phyloP scores from a whole-genome alignment of 2,888 invertebrate genomes.

The Temnothorax rugatulus region DNA sequence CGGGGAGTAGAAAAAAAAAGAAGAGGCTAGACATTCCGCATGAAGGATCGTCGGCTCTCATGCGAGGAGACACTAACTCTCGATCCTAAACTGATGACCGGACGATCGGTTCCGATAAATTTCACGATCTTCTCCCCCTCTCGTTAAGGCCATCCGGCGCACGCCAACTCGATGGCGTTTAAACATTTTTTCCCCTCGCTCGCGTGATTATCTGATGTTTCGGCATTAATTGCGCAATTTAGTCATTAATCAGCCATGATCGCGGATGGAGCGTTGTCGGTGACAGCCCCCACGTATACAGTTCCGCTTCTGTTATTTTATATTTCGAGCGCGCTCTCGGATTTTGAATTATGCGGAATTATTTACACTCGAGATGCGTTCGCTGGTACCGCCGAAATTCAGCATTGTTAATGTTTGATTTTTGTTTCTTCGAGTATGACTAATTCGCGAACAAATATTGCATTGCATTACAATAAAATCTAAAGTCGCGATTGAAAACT shows the following conservation, averaged over 20 bases:
- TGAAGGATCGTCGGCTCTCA: slow-evolving; percentile 68
- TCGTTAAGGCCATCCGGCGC: slow-evolving; percentile 53
- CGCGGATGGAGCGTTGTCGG: slow-evolving; percentile 14
- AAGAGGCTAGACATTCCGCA: slow-evolving; percentile 42
- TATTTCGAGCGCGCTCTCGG: slow-evolving; percentile 17
- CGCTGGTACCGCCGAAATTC: slow-evolving; percentile 6
- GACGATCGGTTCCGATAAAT: slow-evolving; percentile 54
- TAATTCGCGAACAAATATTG: slow-evolving; percentile 37
- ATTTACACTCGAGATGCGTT: slow-evolving; percentile 27
- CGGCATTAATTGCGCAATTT: slow-evolving; percentile 52
- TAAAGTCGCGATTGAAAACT: neutral
- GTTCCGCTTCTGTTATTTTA: slow-evolving; percentile 45
- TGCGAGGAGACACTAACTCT: slow-evolving; percentile 60
- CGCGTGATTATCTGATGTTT: slow-evolving; percentile 50
- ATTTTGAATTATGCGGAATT: slow-evolving; percentile 53
- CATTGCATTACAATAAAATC: neutral
- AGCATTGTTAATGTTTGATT: slow-evolving; percentile 35
- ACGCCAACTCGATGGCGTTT: slow-evolving; percentile 39
- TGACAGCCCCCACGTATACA: slow-evolving; percentile 24
- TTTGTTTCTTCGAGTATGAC: slow-evolving; percentile 19
- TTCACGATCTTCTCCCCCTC: slow-evolving; percentile 24
- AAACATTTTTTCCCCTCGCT: neutral
- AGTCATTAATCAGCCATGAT: slow-evolving; percentile 47
- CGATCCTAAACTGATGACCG: slow-evolving; percentile 54
- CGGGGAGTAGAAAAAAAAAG: slow-evolving; percentile 48